Base-by-base conservation (phyloP, 2,113 vertebrate genomes). In the Clupea harengus region DNA sequence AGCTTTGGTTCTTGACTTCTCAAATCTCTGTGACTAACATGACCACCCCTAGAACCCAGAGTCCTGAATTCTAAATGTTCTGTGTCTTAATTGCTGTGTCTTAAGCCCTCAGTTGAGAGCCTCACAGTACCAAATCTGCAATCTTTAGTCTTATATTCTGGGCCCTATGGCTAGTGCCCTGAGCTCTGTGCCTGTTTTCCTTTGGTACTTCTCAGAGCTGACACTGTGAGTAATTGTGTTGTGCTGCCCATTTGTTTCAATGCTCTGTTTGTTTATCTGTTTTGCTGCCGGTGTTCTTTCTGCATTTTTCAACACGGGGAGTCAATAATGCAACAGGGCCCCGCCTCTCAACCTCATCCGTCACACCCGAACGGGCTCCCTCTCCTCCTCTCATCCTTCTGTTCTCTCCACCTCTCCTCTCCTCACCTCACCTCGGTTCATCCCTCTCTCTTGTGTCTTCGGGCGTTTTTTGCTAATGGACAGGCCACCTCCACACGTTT, bases 311-410 rank as follows among this genome's bases (percentile, higher is more conserved):
- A 78, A 28, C 28, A 15, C 72, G 28, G 32, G 28, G 32, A 17
- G 39, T 78, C 72, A 39, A 78, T 78, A 39, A 78, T 78, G 72
- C 72, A 78, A 32, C 72, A 39, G 72, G 72, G 72, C 11, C 67
- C 72, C 32, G 13, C 72, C 39, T 39, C 32, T 78, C 11, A 78
- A 78, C 28, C 72, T 32, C 72, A 78, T 78, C 72, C 2, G 10
- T 78, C 72, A 78, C 28, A 13, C 72, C 72, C 28, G 17, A 78
- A 28, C 67, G 25, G 2, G 25, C 67, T 11, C 25, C 25, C 20
- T 64, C 22, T n/a, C 25, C 22, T 64, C 22, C 22, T 64, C 22
- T 64, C 60, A 4, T 64, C 6, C 22, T 8, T 25, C 10, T 25
- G 4, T 10, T 10, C 8, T 25, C 64, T 28, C 8, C 8, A 11